phyloP scores from a whole-genome alignment of 2,888 invertebrate genomes.

The Caenorhabditis afra region DNA sequence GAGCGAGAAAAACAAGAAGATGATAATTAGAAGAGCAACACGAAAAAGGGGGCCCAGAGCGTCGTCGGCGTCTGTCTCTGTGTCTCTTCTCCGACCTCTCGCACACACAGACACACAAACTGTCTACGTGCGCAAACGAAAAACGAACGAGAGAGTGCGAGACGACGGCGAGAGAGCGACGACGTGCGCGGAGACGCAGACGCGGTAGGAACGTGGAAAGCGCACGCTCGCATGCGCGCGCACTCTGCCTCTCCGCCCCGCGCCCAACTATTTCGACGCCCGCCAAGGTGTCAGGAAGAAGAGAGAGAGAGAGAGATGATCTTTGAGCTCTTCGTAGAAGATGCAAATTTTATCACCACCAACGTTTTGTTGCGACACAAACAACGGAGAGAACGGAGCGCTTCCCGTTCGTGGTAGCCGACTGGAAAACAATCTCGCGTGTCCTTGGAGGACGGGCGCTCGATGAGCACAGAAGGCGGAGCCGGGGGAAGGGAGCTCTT shows the following conservation, averaged over 20 bases:
- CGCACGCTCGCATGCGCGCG: constrained; percentile 53
- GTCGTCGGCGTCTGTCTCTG: constrained; percentile 1
- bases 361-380: too few relatives aligned
- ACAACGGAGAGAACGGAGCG: too few relatives aligned
- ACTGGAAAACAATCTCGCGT: background rate
- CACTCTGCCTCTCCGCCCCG: constrained; percentile 30
- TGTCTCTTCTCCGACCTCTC: constrained; percentile 26
- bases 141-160: constrained; percentile 43
- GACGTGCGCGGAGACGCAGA: constrained; percentile 36
- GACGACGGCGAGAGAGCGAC: constrained; percentile 8
- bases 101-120: constrained; percentile 35
- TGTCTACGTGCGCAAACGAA: constrained; percentile 58
- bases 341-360: constrained; percentile 41
- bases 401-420: background rate
- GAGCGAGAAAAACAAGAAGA: constrained; percentile 3
- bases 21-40: constrained; percentile 28
- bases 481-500: too few relatives aligned
- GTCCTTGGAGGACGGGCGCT: background rate
- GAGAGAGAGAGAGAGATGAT: constrained; percentile 24
- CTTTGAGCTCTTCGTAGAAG: constrained; percentile 37
- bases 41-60: constrained; percentile 14
- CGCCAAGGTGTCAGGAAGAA: constrained; percentile 30
- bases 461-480: background rate
- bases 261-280: constrained; percentile 26
- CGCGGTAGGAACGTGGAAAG: constrained; percentile 44